Evolutionary conservation across 92 coral and sea anemone genomes (phyloP).

Genomic region (Anthopleura xanthogrammica): DNA sequence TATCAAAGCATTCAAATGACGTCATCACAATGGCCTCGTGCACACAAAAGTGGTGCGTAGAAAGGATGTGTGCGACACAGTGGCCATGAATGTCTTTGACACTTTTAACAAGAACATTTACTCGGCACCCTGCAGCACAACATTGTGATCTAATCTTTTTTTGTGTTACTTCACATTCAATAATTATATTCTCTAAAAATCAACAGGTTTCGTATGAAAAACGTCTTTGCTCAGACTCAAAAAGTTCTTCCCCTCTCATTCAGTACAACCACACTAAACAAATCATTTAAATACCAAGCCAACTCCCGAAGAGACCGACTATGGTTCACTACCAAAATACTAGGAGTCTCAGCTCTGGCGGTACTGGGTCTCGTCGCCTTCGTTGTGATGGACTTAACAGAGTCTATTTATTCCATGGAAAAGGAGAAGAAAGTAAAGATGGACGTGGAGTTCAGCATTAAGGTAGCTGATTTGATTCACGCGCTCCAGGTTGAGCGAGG

Average conservation of each 20-base stretch:
- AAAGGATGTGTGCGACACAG: too few relatives aligned
- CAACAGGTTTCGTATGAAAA: background rate
- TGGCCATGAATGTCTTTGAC: too few relatives aligned
- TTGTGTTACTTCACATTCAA: too few relatives aligned
- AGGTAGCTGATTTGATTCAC: slow-evolving; percentile 62
- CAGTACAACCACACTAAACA: background rate
- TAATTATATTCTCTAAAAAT: background rate
- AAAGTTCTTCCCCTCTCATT: background rate
- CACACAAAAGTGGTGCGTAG: too few relatives aligned
- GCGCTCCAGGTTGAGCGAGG: slow-evolving; percentile 71
- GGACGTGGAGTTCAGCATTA: slow-evolving; percentile 34
- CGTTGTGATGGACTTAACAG: slow-evolving; percentile 47
- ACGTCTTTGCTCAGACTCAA: background rate
- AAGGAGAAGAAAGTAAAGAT: slow-evolving; percentile 27
- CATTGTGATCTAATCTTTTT: too few relatives aligned
- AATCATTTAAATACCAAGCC: slow-evolving; percentile 32
- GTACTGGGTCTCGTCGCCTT: slow-evolving; percentile 45
- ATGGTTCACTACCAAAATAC: slow-evolving; percentile 50
- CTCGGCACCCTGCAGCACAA: too few relatives aligned
- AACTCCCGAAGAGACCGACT: slow-evolving; percentile 48
- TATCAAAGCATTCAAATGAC: too few relatives aligned
- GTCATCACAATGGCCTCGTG: too few relatives aligned
- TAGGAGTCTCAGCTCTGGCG: slow-evolving; percentile 56
- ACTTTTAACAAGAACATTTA: too few relatives aligned
- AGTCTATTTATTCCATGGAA: slow-evolving; percentile 25